Conservation (phyloP, 2,888 invertebrate genomes). For the Acleris holmiana region DNA sequence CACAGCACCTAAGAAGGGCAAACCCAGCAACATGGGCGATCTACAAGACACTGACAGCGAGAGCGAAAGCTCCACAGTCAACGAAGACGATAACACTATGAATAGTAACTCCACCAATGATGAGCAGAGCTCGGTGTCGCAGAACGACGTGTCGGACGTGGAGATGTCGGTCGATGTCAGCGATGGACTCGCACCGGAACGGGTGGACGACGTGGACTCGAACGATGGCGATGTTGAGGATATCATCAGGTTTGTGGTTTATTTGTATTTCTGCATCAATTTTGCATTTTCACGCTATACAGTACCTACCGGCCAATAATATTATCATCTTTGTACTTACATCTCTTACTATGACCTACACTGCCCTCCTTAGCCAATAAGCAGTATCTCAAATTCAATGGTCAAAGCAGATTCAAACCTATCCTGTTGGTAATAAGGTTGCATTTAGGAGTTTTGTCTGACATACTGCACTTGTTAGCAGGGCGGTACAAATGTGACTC, state of each 20-base stretch:
- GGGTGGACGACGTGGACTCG: slow-evolving; percentile 85
- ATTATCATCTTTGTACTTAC: too few species aligned
- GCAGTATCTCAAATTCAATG: too few species aligned
- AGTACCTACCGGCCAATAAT: too few species aligned
- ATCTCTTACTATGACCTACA: too few species aligned
- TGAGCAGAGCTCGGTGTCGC: slow-evolving; percentile 75
- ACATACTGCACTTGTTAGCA: too few species aligned
- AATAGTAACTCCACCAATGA: slow-evolving; percentile 78
- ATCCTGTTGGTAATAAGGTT: too few species aligned
- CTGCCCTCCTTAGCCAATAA: too few species aligned
- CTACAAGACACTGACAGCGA: slow-evolving; percentile 86
- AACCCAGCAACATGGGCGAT: slow-evolving; percentile 80
- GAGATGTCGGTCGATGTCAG: slow-evolving; percentile 86
- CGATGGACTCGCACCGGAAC: slow-evolving; percentile 80
- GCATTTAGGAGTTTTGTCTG: too few species aligned
- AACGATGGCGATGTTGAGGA: slow-evolving; percentile 87
- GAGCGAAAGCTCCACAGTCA: slow-evolving; percentile 74
- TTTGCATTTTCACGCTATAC: too few species aligned
- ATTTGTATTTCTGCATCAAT: too few species aligned
- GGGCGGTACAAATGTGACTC: too few species aligned
- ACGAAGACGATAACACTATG: slow-evolving; percentile 77
- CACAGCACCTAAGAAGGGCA: slow-evolving; percentile 85
- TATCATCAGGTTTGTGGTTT: slow-evolving; percentile 72
- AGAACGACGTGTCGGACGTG: slow-evolving; percentile 85
- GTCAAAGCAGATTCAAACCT: too few species aligned